These are phyloP conservation scores for Noturus placidus DNA, from an alignment of 2,113 vertebrate species.

Conservation along the genomic window DNA sequence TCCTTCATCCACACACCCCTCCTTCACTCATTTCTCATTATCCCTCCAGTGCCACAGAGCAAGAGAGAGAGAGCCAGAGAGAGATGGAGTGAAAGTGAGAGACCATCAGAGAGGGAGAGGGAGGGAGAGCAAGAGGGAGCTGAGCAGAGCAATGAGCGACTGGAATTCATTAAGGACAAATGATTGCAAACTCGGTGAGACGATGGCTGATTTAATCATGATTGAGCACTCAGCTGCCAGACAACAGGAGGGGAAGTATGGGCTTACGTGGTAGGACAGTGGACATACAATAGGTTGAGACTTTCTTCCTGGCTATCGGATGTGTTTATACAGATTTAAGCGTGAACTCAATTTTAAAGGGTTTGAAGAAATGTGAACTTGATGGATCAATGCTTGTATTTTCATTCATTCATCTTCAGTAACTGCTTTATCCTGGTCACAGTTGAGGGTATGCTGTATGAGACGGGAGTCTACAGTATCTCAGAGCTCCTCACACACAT, in stretches of 20 bases:
- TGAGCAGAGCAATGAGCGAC: slow-evolving; percentile 64
- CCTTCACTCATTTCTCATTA: slow-evolving; percentile 32
- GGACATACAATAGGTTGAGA: not conserved
- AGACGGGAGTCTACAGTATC: not conserved
- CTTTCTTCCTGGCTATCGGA: not conserved
- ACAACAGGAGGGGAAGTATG: slow-evolving; percentile 65
- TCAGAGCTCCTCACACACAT: not conserved
- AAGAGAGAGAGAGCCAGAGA: slow-evolving; percentile 12
- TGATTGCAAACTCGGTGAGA: slow-evolving; percentile 76
- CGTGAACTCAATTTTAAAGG: not conserved
- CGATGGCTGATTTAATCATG: slow-evolving; percentile 76
- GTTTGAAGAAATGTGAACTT: not conserved
- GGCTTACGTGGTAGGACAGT: not conserved
- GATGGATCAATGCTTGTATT: not conserved
- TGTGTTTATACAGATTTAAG: slow-evolving; percentile 23
- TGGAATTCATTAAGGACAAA: slow-evolving; percentile 80
- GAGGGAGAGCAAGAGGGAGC: slow-evolving; percentile 33
- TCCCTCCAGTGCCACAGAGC: slow-evolving; percentile 17
- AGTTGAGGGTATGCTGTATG: not conserved
- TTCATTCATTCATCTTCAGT: not conserved
- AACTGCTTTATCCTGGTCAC: not conserved
- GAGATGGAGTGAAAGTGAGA: not conserved
- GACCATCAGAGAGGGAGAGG: not conserved
- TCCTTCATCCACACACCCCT: slow-evolving; percentile 29
- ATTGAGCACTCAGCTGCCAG: slow-evolving; percentile 70